These are phyloP conservation scores for Enhydra lutris DNA, from an alignment of 2,113 vertebrate genomes.

Conservation along the genomic window DNA sequence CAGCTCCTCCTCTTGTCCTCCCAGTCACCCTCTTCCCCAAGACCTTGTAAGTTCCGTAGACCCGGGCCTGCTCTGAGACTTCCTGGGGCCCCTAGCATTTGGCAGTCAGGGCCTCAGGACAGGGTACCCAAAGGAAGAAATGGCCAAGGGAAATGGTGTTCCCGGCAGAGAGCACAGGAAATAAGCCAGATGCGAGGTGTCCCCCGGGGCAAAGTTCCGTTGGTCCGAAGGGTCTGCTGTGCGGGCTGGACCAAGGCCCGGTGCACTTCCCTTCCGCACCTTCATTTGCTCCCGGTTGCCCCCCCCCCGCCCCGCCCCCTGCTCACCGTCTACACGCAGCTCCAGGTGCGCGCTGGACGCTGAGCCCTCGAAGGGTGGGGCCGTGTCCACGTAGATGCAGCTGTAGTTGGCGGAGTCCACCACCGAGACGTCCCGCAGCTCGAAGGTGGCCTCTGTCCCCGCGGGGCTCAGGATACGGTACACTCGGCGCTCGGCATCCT, in stretches of 20 bases:
- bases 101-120: not conserved
- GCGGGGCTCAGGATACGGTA: not conserved
- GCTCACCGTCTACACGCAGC: constrained; percentile 45
- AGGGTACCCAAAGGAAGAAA: not conserved
- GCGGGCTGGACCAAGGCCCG: not conserved
- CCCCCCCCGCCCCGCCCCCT: rapidly evolving
- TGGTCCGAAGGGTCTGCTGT: not conserved
- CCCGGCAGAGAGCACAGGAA: not conserved
- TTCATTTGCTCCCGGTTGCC: not conserved
- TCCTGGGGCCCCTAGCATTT: too few species aligned
- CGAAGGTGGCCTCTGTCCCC: not conserved
- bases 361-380: constrained; percentile 4
- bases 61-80: not conserved
- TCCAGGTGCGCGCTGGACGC: not conserved
- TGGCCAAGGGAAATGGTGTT: not conserved
- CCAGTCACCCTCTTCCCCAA: rapidly evolving
- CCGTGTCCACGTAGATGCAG: constrained; percentile 25
- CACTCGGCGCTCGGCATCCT: not conserved
- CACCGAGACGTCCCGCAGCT: not conserved
- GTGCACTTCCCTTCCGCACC: not conserved
- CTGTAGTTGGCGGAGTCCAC: constrained; percentile 48
- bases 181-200: not conserved
- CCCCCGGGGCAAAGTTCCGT: not conserved
- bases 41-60: not conserved
- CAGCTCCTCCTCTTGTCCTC: not conserved